Conservation (phyloP, 2,888 invertebrate genomes). For the Spisula subtruncata region DNA sequence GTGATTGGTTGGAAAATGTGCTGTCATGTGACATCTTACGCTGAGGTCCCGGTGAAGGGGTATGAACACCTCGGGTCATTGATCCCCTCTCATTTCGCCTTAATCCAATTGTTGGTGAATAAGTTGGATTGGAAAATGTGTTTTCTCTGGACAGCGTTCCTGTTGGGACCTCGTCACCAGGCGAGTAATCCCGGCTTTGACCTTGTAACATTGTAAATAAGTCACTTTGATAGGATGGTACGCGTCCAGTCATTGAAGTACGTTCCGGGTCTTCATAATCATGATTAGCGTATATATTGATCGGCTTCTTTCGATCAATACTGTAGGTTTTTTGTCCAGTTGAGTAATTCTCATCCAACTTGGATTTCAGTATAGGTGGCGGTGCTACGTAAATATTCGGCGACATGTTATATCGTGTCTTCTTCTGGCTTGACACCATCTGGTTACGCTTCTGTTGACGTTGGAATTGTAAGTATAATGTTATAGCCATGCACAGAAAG, state of each 20-base stretch:
- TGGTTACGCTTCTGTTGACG: conserved; percentile 80
- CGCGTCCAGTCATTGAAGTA: conserved; percentile 5
- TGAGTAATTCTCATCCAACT: conserved; percentile 71
- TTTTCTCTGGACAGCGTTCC: conserved; percentile 63
- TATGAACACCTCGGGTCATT: conserved; percentile 29
- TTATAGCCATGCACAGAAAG: conserved; percentile 82
- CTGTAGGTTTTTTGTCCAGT: conserved; percentile 72
- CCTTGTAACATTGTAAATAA: conserved; percentile 51
- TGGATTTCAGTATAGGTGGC: conserved; percentile 75
- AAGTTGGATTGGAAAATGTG: conserved; percentile 65
- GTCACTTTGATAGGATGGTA: conserved; percentile 58
- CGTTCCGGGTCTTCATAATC: conserved; percentile 81
- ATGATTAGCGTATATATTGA: conserved; percentile 78
- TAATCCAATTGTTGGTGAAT: conserved; percentile 62
- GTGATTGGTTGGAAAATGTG: conserved; percentile 68
- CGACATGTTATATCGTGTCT: conserved; percentile 76
- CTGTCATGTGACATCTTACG: conserved; percentile 72
- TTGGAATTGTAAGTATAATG: conserved; percentile 81
- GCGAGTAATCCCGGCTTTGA: conserved; percentile 63
- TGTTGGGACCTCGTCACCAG: conserved; percentile 60
- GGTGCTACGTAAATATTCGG: conserved; percentile 81
- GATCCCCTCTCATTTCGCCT: conserved; percentile 50
- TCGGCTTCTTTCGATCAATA: conserved; percentile 69
- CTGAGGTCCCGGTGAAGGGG: conserved; percentile 61
- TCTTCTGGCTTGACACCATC: conserved; percentile 69